phyloP scores from a whole-genome alignment of 2,888 invertebrate genomes.

The Alcis repandata region DNA sequence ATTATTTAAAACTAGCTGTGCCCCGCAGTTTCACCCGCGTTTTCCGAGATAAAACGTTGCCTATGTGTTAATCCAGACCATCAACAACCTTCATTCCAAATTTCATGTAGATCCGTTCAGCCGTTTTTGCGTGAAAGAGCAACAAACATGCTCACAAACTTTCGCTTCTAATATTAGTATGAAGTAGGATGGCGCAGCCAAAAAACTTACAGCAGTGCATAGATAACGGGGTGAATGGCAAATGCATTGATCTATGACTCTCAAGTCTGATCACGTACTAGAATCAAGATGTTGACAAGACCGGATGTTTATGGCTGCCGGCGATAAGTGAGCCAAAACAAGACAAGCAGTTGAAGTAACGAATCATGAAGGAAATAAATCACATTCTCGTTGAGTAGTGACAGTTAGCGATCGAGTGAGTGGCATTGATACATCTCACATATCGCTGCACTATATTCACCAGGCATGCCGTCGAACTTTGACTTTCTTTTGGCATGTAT shows the following conservation, averaged over 20 bases:
- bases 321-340: slow-evolving; percentile 32
- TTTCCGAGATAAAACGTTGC: no score
- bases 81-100: no score
- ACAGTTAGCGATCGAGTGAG: slow-evolving; percentile 35
- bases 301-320: slow-evolving; percentile 30
- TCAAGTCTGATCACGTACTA: slow-evolving; percentile 9
- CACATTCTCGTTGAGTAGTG: slow-evolving; percentile 21
- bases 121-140: no score
- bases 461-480: slow-evolving; percentile 77
- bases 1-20: no score
- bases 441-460: slow-evolving; percentile 36
- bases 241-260: neutral
- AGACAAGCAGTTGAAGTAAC: slow-evolving; percentile 30
- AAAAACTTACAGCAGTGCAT: neutral
- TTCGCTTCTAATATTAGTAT: no score
- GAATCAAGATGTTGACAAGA: slow-evolving; percentile 28
- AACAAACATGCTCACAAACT: no score
- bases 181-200: no score
- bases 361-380: slow-evolving; percentile 32
- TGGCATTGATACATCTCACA: slow-evolving; percentile 43
- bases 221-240: neutral
- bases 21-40: no score
- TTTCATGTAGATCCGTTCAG: no score
- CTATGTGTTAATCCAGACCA: no score
- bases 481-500: slow-evolving; percentile 80